These are phyloP conservation scores for Trisateles emortualis DNA, from an alignment of 2,888 invertebrate species.

Conservation along the genomic window DNA sequence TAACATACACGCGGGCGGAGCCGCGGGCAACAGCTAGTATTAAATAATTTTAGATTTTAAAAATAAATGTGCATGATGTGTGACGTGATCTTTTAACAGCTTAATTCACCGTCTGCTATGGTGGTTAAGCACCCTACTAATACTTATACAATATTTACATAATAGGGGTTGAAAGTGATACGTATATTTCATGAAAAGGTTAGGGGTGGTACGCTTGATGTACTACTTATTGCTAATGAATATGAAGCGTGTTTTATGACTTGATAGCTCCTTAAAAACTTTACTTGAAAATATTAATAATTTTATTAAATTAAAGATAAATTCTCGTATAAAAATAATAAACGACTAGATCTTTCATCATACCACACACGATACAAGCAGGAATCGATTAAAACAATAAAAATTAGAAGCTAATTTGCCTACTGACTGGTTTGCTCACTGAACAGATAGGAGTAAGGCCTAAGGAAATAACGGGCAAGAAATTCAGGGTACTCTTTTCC, in stretches of 20 bases:
- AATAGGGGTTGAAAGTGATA: constrained; percentile 38
- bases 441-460: no score
- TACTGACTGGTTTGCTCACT: no score
- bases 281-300: background rate
- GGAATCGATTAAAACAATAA: no score
- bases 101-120: constrained; percentile 26
- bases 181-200: constrained; percentile 30
- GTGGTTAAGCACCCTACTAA: constrained; percentile 33
- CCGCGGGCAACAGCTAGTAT: no score
- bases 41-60: no score
- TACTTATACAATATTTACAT: constrained; percentile 41
- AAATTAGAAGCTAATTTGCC: no score
- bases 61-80: background rate
- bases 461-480: no score
- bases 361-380: no score
- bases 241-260: constrained; percentile 21
- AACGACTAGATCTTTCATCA: no score
- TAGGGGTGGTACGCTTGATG: constrained; percentile 23
- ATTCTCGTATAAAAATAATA: no score
- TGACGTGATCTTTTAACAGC: constrained; percentile 10
- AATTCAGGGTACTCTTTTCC: no score
- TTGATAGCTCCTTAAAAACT: constrained; percentile 18
- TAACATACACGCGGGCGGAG: no score
- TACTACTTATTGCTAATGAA: constrained; percentile 18
- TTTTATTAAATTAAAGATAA: background rate